Evolutionary conservation across 2,888 invertebrate genomes (phyloP), one percentile per base, ranked within the genome.

Genomic region (Phytoseiulus persimilis): DNA sequence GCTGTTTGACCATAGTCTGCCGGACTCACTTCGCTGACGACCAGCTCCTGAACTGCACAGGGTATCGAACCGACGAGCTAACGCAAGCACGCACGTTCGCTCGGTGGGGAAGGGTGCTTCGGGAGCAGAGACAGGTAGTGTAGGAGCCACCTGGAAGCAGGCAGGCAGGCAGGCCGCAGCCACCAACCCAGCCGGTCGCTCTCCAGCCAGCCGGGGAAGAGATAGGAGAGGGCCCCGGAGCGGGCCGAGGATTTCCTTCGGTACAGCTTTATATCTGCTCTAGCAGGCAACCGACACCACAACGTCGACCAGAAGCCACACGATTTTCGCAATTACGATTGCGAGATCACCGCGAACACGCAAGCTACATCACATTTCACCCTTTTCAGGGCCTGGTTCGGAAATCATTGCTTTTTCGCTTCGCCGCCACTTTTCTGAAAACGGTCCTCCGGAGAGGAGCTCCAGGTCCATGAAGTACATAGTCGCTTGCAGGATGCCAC

Each of bases 41-140:
- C 11, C 65, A 65, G 65, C 65, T 65, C 65, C 65, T 65, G 65
- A 65, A 65, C 65, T 65, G 65, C 65, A 65, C 65, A 65, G 65
- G 65, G 65, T 6, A 65, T 65, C 65, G 65, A 65, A 65, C 65
- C 65, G 65, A 65, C 65, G 65, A 65, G 65, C 65, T 65, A 65
- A 65, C 65, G 65, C 65, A 65, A 65, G 65, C 65, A 65, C 65
- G 65, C 65, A 65, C 65, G 65, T 65, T 65, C 65, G 65, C 65
- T 65, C 65, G 39, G 65, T 65, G 65, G 65, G 65, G 65, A 65
- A 65, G 65, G 65, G 65, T 65, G 65, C 65, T 65, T 65, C 65
- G 65, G 65, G 65, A 65, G 65, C 65, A 65, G 65, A 65, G 65
- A 65, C 65, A 65, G 65, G 65, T 65, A 65, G 65, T 65, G 65